Evolutionary conservation across 2,888 invertebrate genomes (phyloP).

Genomic region (Zeuzera pyrina): DNA sequence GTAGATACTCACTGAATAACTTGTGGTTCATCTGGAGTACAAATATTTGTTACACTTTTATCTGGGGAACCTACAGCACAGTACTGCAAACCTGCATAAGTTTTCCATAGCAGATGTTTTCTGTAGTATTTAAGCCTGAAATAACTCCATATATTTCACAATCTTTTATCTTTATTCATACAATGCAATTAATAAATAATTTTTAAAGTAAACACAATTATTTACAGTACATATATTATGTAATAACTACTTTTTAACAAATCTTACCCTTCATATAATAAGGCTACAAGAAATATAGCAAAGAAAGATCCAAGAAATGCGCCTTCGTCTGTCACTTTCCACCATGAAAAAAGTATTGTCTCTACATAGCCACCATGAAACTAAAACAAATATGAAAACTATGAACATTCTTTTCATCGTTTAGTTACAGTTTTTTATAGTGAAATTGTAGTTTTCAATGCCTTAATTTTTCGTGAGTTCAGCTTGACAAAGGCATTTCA

Average conservation of each 20-base stretch:
- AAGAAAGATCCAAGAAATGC: constrained; percentile 92
- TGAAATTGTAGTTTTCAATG: too few species aligned
- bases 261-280: constrained; percentile 92
- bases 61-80: constrained; percentile 86
- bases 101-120: constrained; percentile 89
- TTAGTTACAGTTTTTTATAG: too few species aligned
- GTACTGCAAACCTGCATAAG: constrained; percentile 88
- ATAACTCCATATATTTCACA: constrained; percentile 14
- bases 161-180: not conserved
- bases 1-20: constrained; percentile 81
- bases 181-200: not conserved
- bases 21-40: constrained; percentile 76
- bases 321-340: constrained; percentile 82
- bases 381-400: constrained; percentile 75
- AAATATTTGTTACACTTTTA: constrained; percentile 72
- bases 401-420: too few species aligned
- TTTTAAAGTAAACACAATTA: not conserved
- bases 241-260: constrained; percentile 68
- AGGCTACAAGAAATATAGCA: constrained; percentile 92
- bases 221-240: constrained; percentile 47
- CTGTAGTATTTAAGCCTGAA: constrained; percentile 77
- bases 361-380: constrained; percentile 86
- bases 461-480: too few species aligned
- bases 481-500: too few species aligned
- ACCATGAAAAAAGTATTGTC: constrained; percentile 85